Conservation (phyloP, 2,888 invertebrate species). For the Volucella inanis region DNA sequence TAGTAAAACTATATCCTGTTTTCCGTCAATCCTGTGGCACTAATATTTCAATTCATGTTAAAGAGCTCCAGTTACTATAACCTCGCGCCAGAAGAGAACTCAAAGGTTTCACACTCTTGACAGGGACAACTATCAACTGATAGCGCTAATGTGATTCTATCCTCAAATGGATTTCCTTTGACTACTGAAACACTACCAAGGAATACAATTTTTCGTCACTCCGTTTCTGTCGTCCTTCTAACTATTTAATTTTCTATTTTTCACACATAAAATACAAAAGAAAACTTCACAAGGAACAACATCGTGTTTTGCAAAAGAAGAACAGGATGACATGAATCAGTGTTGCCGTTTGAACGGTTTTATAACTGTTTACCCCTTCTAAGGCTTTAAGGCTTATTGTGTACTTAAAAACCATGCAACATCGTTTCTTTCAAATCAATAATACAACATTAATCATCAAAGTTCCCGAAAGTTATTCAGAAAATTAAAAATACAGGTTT, state of each 20-base stretch:
- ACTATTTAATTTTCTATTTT: slow-evolving; percentile 69
- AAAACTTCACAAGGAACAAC: slow-evolving; percentile 64
- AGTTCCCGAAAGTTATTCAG: too few relatives aligned
- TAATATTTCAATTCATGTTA: slow-evolving; percentile 34
- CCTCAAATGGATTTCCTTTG: slow-evolving; percentile 71
- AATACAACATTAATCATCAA: too few relatives aligned
- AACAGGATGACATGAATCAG: slow-evolving; percentile 20
- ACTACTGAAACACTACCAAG: slow-evolving; percentile 16
- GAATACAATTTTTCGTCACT: slow-evolving; percentile 14
- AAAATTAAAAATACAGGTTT: too few relatives aligned
- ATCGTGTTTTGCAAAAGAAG: slow-evolving; percentile 63
- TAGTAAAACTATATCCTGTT: too few relatives aligned
- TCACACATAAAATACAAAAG: slow-evolving; percentile 73
- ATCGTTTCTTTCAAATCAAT: too few relatives aligned
- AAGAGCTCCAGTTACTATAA: not conserved
- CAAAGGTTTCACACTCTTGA: slow-evolving; percentile 7
- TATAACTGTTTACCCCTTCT: too few relatives aligned
- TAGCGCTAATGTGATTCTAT: slow-evolving; percentile 72
- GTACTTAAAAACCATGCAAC: too few relatives aligned
- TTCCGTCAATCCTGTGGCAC: not conserved
- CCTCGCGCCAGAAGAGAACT: not conserved
- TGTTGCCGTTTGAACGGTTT: not conserved
- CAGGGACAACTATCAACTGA: slow-evolving; percentile 65
- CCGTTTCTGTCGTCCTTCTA: slow-evolving; percentile 26
- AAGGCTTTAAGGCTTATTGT: too few relatives aligned